A percentile compares a stretch with the other conserved stretches of the same genome.
phyloP scores from a whole-genome alignment of 2,797 vertebrate genomes.

The Sebastes trivittatus region DNA sequence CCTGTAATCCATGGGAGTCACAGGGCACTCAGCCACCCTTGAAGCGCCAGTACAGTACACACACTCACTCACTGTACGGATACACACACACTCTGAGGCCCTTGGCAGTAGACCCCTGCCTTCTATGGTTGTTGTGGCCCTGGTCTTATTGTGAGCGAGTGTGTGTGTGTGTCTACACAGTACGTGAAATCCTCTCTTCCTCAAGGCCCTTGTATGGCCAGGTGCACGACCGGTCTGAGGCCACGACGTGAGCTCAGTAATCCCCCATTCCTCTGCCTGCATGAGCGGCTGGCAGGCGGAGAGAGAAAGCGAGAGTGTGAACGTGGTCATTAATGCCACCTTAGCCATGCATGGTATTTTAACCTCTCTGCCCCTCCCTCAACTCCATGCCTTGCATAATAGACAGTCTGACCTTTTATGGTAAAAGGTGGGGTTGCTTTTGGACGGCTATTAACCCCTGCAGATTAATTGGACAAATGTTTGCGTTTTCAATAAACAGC shows the following conservation, averaged over 20 bases:
- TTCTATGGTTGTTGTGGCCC: slow-evolving; percentile 75
- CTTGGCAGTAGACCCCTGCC: slow-evolving; percentile 63
- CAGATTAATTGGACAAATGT: neutral
- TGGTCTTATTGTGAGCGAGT: slow-evolving; percentile 31
- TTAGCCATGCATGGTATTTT: slow-evolving; percentile 57
- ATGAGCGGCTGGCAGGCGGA: slow-evolving; percentile 64
- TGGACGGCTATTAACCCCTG: neutral
- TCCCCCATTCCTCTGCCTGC: slow-evolving; percentile 69
- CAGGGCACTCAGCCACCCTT: slow-evolving; percentile 58
- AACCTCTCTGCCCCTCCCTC: slow-evolving; percentile 36
- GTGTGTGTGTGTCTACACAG: slow-evolving; percentile 17
- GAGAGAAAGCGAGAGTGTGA: slow-evolving; percentile 25
- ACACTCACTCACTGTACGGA: slow-evolving; percentile 17
- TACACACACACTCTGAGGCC: slow-evolving; percentile 39
- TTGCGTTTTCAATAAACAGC: neutral
- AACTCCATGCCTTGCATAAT: slow-evolving; percentile 26
- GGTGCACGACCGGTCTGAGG: slow-evolving; percentile 49
- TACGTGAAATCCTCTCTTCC: slow-evolving; percentile 47
- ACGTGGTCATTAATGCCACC: slow-evolving; percentile 64
- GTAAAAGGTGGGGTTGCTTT: slow-evolving; percentile 31
- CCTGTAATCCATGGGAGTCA: slow-evolving; percentile 60
- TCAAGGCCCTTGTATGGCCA: slow-evolving; percentile 77
- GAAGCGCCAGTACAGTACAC: slow-evolving; percentile 33
- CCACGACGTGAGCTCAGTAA: slow-evolving; percentile 61
- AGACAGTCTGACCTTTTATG: slow-evolving; percentile 50